These are phyloP conservation scores for Scolanthus callimorphus DNA, from an alignment of 92 coral and sea anemone species.

Conservation along the genomic window DNA sequence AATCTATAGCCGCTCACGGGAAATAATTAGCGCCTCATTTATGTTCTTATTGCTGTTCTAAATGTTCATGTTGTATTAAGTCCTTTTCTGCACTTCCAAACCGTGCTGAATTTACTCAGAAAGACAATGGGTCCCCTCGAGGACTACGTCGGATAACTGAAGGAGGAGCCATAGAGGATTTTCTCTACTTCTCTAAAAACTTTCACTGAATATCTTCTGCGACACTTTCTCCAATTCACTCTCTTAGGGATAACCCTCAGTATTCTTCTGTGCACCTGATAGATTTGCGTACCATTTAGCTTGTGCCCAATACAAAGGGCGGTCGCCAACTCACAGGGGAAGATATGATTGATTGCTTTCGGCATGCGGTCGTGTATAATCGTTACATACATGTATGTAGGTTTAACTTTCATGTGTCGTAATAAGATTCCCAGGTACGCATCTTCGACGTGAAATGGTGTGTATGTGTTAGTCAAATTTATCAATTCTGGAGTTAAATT, in stretches of 20 bases:
- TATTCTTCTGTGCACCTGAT: constrained; percentile 13
- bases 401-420: constrained; percentile 20
- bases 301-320: constrained; percentile 27
- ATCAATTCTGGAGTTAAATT: constrained; percentile 39
- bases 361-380: constrained; percentile 1
- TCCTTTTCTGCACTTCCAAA: no score
- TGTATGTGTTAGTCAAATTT: constrained; percentile 12
- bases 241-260: neutral
- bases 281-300: constrained; percentile 10
- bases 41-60: no score
- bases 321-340: constrained; percentile 22
- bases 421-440: constrained; percentile 50
- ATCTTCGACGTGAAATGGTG: constrained; percentile 55
- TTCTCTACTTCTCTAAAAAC: no score
- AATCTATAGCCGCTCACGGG: no score
- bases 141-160: no score
- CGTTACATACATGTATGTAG: constrained; percentile 19
- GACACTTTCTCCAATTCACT: constrained; percentile 9
- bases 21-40: no score
- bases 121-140: no score
- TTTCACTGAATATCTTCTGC: no score
- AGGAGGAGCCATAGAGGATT: no score
- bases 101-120: no score
- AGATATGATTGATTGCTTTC: neutral
- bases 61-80: no score